Evolutionary conservation across 2,888 invertebrate genomes (phyloP), one percentile per base, ranked within the genome.

Genomic region (Polydrusus pterygomalis): DNA sequence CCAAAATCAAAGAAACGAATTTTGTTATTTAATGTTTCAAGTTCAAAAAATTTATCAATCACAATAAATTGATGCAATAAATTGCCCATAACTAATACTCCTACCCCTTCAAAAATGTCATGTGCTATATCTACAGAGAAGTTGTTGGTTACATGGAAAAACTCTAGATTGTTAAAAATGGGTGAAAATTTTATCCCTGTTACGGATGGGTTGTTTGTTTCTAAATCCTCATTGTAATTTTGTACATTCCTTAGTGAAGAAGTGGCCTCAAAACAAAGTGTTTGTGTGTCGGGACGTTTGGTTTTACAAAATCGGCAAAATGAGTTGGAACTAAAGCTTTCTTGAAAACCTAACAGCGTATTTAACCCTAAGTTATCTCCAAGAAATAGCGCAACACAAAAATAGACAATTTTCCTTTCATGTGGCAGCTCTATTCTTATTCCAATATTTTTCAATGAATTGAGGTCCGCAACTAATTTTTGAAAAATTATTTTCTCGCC

Each of bases 401-500:
- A 78, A 73, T 75, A 75, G 18, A 77, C 30, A 54, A 56, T 45
- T 30, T 47, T n/a, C 11, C 69, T 64, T 69, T 54, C 34, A 20
- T 17, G 51, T 40, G 49, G n/a, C 25, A 72, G 11, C 25, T 45
- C 17, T 47, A 77, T 20, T 45, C 15, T 30, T 38, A 79, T 74
- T 43, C 79, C 78, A 18, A 73, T 51, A 17, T 40, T 17, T 74
- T 71, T 74, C 38, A 79, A 54, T 38, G 54, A 47, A 25, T 62
- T 65, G 11, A 79, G 51, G 60, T 77, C 77, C 30, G 62, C 69
- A 10, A 79, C 43, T 18, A 79, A 40, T 15, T 45, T 68, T 13
- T 43, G 17, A 77, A 79, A 79, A 47, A 75, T 45, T 54, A 43
- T 60, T 72, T 69, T 38, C 45, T 76, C 69, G 18, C 77, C 77